Base-by-base conservation (phyloP, 2,113 vertebrate genomes). In the Daphoenositta chrysoptera region DNA sequence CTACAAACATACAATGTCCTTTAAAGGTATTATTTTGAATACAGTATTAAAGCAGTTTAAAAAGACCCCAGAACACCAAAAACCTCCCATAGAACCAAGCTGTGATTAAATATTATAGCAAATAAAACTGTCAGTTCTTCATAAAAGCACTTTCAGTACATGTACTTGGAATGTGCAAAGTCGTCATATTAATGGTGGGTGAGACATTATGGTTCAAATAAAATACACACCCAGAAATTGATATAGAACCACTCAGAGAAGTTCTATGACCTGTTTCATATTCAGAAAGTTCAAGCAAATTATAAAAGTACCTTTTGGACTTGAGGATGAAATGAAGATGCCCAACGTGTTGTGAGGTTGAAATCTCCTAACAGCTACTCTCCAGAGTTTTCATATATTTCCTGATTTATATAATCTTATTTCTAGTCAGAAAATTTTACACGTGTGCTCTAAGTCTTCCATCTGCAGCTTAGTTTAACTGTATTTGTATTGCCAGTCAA, bases 1-100 rank as follows among this genome's bases (percentile, higher is more conserved):
- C 78, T 64, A 83, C 44, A 96, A 94, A 97, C 1, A 11, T 78
- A 63, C 63, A 80, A 75, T 54, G 75, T 33, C 71, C 45, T 96
- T 97, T 92, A 90, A 77, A 47, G 45, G 77, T 37, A 95, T 10
- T 39, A 78, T 45, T 40, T 40, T 90, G 11, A 9, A 57, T 53
- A 73, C n/a, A 3, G 89, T 53, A 90, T 80, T 92, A 92, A 94
- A 95, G 35, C 22, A 71, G 48, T 77, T 69, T 33, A 7, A 68
- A 85, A 84, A 33, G 88, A 0, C 0, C 6, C 5, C 8, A 18
- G 16, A 63, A 12, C 23, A 56, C 33, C 1, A 5, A 83, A 89
- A 51, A 3, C 0, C 8, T 7, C 23, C 50, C 9, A 40, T 21
- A 39, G 15, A 68, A 61, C 61, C 48, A 61, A 78, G 17, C 6